Base-by-base conservation (phyloP, 2,113 vertebrate species). In the Corvus hawaiiensis region DNA sequence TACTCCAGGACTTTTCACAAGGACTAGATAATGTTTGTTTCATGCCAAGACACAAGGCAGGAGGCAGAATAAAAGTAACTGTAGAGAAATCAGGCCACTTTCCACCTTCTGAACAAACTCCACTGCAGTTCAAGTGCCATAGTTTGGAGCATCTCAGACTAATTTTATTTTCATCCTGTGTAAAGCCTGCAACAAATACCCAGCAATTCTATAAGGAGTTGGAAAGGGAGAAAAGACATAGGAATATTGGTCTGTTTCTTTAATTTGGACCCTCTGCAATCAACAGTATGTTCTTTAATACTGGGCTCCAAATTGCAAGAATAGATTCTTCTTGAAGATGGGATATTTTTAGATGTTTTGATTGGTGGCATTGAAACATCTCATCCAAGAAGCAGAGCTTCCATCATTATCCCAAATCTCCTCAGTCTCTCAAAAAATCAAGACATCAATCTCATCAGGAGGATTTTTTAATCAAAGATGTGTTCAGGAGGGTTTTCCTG, bases 261-360 rank as follows among this genome's bases (percentile, higher is more conserved):
- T 80, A 54, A 83, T 66, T 56, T 41, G 59, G 71, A 73, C 23
- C 46, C 33, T 56, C 30, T 35, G 58, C 81, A 51, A 68, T 23
- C 75, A 76, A 32, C 59, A 58, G 58, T 2, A 24, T 19, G 77
- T 79, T 87, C 76, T 87, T 79, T 74, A 96, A 85, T 63, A 85
- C 17, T 26, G 4, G 71, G 78, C 66, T 80, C 43, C 1, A 4
- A 58, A 58, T 55, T 69, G 62, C 63, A 73, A 64, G 88, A 82
- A 63, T 41, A 86, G 84, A 85, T 85, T 77, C 59, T 76, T 71
- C 84, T 39, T 24, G 78, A 87, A 89, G 62, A 83, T 3, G 32
- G 64, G 76, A 1, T 90, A 92, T 90, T 94, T 95, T 94, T 89
- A 95, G 58, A 80, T 78, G 35, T 80, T 93, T 73, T 85, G 79